Conservation (phyloP, 2,113 vertebrate species). For the Strix uralensis region DNA sequence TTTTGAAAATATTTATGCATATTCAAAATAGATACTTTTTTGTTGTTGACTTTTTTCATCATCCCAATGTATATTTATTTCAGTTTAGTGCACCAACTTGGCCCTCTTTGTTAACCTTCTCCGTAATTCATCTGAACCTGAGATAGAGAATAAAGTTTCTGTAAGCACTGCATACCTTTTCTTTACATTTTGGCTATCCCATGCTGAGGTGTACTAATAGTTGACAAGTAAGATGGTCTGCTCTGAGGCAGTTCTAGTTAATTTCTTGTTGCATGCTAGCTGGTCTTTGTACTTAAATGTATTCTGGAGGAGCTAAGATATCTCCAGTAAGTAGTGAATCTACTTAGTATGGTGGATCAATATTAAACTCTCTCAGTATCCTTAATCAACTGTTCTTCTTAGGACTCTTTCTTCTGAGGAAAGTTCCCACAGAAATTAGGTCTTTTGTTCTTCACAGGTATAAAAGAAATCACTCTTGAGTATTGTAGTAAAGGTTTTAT, state of each 20-base stretch:
- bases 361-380: neutral
- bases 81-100: neutral
- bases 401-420: neutral
- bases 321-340: neutral
- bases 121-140: neutral
- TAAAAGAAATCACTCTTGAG: neutral
- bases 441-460: neutral
- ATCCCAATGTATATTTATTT: neutral
- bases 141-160: neutral
- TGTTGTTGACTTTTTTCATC: neutral
- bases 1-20: neutral
- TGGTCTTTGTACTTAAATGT: neutral
- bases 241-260: neutral
- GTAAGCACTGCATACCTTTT: neutral
- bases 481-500: neutral
- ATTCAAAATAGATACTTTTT: neutral
- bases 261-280: neutral
- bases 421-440: neutral
- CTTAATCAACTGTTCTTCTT: neutral
- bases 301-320: neutral
- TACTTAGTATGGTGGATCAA: neutral
- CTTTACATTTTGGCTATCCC: neutral
- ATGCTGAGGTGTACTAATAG: neutral
- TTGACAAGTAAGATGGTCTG: neutral
- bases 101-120: neutral